Base-by-base conservation (phyloP, 2,113 vertebrate genomes). In the Sander lucioperca region DNA sequence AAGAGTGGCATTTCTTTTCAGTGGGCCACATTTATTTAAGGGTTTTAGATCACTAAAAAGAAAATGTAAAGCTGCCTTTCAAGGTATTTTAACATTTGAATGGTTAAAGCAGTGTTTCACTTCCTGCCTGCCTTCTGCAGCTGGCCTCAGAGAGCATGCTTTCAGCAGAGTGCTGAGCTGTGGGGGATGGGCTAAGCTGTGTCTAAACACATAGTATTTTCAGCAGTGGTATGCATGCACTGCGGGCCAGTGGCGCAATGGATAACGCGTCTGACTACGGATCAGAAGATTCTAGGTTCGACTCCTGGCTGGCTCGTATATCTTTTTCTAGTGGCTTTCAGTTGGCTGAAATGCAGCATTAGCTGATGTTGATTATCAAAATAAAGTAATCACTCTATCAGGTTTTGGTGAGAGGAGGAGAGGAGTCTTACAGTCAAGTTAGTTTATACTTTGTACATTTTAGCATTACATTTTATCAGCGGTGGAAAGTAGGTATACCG, bases 221-320 rank as follows among this genome's bases (percentile, higher is more conserved):
- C 56, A 23, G 57, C 43, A n/a, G 53, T 0, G 3, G 4, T 0
- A 0, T 0, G 1, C 0, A 0, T 2, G 0, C 3, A 14, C 11
- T 19, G 68, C 12, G 89, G 92, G 92, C 91, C 81, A 93, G 90
- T 94, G 90, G 91, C 84, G 88, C 91, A 94, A 92, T 93, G 90
- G 90, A 92, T 90, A 94, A 94, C 85, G 89, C 89, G 95, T 96
- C 96, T 96, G 96, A 96, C 96, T 96, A 96, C 95, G 96, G 96
- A 96, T 96, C 96, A 96, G 96, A 96, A 96, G 96, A 96, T 96
- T 97, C 96, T 94, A 96, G 96, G 96, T 97, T 96, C 95, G 76
- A 88, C 88, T 92, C 84, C 88, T 91, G 88, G 87, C 86, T 93
- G 74, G 85, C 89, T 92, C 86, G 86, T 21, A 0, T 2, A 0